Percentiles rank a stretch among this genome's conserved stretches.
Evolutionary conservation across 2,888 invertebrate genomes (phyloP).

Genomic region (Caenorhabditis sp.): DNA sequence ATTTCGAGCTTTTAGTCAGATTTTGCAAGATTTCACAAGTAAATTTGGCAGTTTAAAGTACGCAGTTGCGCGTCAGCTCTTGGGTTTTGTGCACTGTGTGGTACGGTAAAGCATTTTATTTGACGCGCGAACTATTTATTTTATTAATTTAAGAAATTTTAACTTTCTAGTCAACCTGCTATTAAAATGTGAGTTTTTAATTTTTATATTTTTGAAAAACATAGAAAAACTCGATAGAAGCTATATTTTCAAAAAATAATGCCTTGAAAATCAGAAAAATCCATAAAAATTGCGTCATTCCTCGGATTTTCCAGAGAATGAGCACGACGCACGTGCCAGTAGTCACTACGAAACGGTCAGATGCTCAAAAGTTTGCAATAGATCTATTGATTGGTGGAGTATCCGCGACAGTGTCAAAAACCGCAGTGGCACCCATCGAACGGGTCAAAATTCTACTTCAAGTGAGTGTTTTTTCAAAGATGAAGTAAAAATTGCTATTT

Average conservation of each 20-base stretch:
- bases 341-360: slow-evolving; percentile 31
- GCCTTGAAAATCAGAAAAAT: neutral
- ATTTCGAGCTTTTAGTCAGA: slow-evolving; percentile 4
- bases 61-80: slow-evolving; percentile 28
- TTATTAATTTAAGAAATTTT: neutral
- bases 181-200: slow-evolving; percentile 12
- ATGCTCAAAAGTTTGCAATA: slow-evolving; percentile 67
- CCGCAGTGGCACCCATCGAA: slow-evolving; percentile 74
- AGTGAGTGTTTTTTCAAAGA: slow-evolving; percentile 29
- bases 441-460: slow-evolving; percentile 73
- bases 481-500: neutral
- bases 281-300: slow-evolving; percentile 48
- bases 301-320: slow-evolving; percentile 40
- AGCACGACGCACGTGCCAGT: slow-evolving; percentile 29
- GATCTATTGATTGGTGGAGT: slow-evolving; percentile 72
- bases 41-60: slow-evolving; percentile 10
- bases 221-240: slow-evolving; percentile 3
- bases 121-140: slow-evolving; percentile 26
- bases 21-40: slow-evolving; percentile 56
- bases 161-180: neutral
- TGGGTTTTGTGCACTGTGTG: neutral
- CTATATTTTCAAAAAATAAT: neutral
- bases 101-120: slow-evolving; percentile 29
- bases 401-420: slow-evolving; percentile 73
- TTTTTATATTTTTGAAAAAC: neutral